Conservation (phyloP, 1,140 invertebrate genomes). For the Scaptomyza pallida region DNA sequence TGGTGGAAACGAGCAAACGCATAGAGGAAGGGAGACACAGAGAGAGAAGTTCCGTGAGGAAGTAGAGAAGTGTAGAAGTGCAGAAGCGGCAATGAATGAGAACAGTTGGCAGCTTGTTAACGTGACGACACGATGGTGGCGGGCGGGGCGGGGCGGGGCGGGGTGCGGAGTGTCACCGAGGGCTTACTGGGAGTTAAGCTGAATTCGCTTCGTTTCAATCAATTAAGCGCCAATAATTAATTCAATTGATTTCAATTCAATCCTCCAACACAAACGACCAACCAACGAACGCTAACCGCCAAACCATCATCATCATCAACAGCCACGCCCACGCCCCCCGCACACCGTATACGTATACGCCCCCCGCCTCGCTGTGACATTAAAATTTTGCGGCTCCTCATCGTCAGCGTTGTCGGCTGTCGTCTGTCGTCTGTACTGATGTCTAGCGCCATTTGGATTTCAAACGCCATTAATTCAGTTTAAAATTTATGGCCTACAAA, state of each 20-base stretch:
- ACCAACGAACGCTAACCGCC: slow-evolving; percentile 3
- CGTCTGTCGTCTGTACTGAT: slow-evolving; percentile 20
- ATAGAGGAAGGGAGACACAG: no score
- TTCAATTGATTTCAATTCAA: slow-evolving; percentile 81
- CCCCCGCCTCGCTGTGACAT: slow-evolving; percentile 15
- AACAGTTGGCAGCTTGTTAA: slow-evolving; percentile 53
- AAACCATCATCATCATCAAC: slow-evolving; percentile 4
- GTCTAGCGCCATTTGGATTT: slow-evolving; percentile 73
- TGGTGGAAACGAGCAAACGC: slow-evolving; percentile 7
- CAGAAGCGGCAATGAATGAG: slow-evolving; percentile 22
- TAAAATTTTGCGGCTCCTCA: slow-evolving; percentile 38
- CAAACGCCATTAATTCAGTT: slow-evolving; percentile 75
- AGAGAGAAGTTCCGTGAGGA: slow-evolving; percentile 8
- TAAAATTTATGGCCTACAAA: slow-evolving; percentile 76
- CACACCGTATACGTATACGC: no score
- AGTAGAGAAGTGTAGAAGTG: slow-evolving; percentile 17
- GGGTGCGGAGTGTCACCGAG: no score
- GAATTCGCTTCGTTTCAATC: slow-evolving; percentile 76
- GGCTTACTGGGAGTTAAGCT: slow-evolving; percentile 20
- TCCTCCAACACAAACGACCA: slow-evolving; percentile 31
- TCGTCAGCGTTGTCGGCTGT: neutral
- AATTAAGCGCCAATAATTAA: slow-evolving; percentile 82
- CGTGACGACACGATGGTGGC: neutral
- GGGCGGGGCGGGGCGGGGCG: neutral
- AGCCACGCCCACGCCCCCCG: slow-evolving; percentile 14